Base-by-base conservation (phyloP, 2,113 vertebrate genomes). In the Leptobrachium leishanense region DNA sequence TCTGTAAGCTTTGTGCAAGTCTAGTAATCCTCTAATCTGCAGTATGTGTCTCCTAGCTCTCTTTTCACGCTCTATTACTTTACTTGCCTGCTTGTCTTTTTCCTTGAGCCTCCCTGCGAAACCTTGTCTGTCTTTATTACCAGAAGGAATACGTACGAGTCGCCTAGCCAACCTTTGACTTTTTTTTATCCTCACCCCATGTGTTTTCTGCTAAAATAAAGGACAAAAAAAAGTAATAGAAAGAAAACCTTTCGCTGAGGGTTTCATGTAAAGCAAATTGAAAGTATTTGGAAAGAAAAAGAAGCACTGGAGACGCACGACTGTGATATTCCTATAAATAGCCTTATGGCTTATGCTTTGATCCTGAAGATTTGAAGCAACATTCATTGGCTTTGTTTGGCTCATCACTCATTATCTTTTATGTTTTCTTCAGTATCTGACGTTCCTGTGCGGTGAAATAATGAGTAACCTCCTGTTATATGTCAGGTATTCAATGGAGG, bases 11-110 rank as follows among this genome's bases (percentile, higher is more conserved):
- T 88, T 86, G 77, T 39, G 44, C 81, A 74, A 68, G 5, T 76
- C 77, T 84, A 82, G 59, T 76, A 86, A 84, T 87, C 81, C 75
- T 88, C 85, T 86, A 83, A 85, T 85, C 84, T 85, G 71, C 77
- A 40, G 12, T 69, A 40, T 2, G 46, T 83, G 62, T 84, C 74
- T 86, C 79, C 67, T 77, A 53, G 39, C 77, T 84, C 59, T 70
- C 75, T 82, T 83, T 82, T 80, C 84, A 83, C 68, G 77, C 76
- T 69, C n/a, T 15, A 42, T 55, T 79, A 78, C 39, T 65, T 50
- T 75, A 84, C 85, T 79, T 40, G 81, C 67, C 41, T 67, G 2
- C 6, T 68, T 75, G 84, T 65, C 77, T 82, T 77, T 3, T 63
- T 84, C 81, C 74, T 82, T 84, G 69, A 83, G 79, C 82, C 68